Evolutionary conservation across 1,140 invertebrate species (phyloP).

Genomic region (Ruditapes philippinarum): DNA sequence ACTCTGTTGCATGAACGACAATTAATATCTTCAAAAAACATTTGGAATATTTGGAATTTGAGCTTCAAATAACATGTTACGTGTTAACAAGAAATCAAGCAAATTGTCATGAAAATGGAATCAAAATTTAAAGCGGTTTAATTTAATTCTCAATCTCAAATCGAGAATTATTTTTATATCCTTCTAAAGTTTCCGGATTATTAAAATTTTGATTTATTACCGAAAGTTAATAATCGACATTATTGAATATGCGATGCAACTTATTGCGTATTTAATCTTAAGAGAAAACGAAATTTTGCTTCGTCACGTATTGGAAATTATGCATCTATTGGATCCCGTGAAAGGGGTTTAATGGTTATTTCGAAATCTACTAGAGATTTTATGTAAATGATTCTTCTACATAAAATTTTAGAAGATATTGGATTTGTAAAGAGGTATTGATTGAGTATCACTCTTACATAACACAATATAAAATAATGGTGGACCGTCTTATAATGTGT

Average conservation of each 20-base stretch:
- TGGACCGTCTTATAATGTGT: too few species aligned
- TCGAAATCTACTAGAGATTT: not conserved
- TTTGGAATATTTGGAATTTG: too few species aligned
- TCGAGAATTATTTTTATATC: too few species aligned
- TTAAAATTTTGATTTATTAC: not conserved
- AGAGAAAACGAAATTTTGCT: not conserved
- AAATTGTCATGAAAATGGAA: too few species aligned
- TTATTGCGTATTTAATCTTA: not conserved
- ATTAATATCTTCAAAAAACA: too few species aligned
- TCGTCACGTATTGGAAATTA: not conserved
- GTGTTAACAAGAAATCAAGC: too few species aligned
- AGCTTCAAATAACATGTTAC: too few species aligned
- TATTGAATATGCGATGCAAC: not conserved
- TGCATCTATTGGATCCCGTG: not conserved
- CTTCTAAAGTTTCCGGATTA: not conserved
- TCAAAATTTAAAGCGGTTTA: too few species aligned
- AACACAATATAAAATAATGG: not conserved
- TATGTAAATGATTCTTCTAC: not conserved
- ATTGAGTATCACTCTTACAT: not conserved
- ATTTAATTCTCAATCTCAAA: too few species aligned
- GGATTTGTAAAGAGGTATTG: slow-evolving; percentile 2
- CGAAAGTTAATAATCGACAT: not conserved
- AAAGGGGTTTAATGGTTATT: not conserved
- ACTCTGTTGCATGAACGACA: too few species aligned
- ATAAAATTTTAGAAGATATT: not conserved